Percentiles rank a stretch among this genome's conserved stretches.
These are phyloP conservation scores for Adoxophyes honmai DNA, from an alignment of 1,140 invertebrate species.

Conservation along the genomic window DNA sequence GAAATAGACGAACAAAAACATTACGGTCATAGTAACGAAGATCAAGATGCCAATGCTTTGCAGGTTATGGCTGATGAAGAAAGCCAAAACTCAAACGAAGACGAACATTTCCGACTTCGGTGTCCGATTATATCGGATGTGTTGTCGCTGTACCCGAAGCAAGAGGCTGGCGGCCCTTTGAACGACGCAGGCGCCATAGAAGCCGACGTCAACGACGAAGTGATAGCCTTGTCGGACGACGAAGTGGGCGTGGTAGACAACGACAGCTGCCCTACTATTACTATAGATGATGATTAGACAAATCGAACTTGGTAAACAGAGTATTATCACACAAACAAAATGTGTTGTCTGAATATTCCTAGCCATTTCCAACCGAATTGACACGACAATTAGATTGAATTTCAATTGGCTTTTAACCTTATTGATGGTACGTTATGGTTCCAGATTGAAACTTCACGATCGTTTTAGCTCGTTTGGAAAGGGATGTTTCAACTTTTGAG, in stretches of 20 bases:
- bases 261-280: background rate
- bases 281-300: background rate
- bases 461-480: too few species aligned
- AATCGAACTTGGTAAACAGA: too few species aligned
- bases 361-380: too few species aligned
- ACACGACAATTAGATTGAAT: too few species aligned
- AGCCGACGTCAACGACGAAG: slow-evolving; percentile 19
- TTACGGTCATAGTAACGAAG: slow-evolving; percentile 50
- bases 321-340: too few species aligned
- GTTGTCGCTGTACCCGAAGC: slow-evolving; percentile 50
- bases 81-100: slow-evolving; percentile 14
- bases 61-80: slow-evolving; percentile 33
- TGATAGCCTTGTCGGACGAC: slow-evolving; percentile 1
- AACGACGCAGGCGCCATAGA: slow-evolving; percentile 48
- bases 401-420: too few species aligned
- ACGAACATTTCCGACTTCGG: slow-evolving; percentile 41
- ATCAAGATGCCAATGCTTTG: slow-evolving; percentile 27
- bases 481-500: too few species aligned
- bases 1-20: slow-evolving; percentile 63
- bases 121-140: slow-evolving; percentile 67
- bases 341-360: too few species aligned
- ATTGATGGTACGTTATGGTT: too few species aligned
- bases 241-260: background rate
- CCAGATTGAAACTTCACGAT: too few species aligned
- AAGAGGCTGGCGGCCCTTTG: slow-evolving; percentile 37